Percentiles rank a stretch among this genome's conserved stretches.
Evolutionary conservation across 2,797 vertebrate genomes (phyloP).

Genomic region (Gorsachius magnificus): DNA sequence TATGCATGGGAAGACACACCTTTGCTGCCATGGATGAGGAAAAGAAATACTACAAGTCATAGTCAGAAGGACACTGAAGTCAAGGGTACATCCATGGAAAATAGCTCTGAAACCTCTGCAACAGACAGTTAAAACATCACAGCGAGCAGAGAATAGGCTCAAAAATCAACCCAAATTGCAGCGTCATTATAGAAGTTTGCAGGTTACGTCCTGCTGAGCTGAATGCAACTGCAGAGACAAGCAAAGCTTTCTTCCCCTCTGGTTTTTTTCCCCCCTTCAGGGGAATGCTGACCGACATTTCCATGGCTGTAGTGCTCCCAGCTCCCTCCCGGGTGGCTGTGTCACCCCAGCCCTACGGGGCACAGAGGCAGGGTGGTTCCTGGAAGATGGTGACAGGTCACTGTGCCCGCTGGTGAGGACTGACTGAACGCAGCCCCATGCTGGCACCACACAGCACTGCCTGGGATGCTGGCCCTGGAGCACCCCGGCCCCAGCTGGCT

Average conservation of each 20-base stretch:
- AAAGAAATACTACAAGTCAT: not conserved
- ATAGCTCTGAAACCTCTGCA: not conserved
- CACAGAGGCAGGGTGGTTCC: not conserved
- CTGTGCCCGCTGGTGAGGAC: rapidly evolving
- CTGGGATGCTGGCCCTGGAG: rapidly evolving
- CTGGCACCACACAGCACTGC: not conserved
- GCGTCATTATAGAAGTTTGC: not conserved
- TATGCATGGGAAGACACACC: not conserved
- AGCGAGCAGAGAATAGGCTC: not conserved
- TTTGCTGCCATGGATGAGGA: not conserved
- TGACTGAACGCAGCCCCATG: rapidly evolving
- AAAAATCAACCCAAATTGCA: not conserved
- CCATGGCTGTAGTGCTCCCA: not conserved
- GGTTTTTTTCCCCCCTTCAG: not conserved
- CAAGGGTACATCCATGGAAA: not conserved
- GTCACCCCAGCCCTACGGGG: rapidly evolving
- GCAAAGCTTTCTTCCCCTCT: not conserved
- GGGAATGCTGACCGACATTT: not conserved
- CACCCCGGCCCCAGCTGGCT: rapidly evolving
- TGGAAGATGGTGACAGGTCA: not conserved
- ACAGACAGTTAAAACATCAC: not conserved
- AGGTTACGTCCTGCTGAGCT: not conserved
- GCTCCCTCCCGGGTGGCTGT: not conserved
- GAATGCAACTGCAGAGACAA: not conserved
- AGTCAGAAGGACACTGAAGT: not conserved